Conservation (phyloP, 1,140 invertebrate genomes). For the Yoshiicerus persimilis region DNA sequence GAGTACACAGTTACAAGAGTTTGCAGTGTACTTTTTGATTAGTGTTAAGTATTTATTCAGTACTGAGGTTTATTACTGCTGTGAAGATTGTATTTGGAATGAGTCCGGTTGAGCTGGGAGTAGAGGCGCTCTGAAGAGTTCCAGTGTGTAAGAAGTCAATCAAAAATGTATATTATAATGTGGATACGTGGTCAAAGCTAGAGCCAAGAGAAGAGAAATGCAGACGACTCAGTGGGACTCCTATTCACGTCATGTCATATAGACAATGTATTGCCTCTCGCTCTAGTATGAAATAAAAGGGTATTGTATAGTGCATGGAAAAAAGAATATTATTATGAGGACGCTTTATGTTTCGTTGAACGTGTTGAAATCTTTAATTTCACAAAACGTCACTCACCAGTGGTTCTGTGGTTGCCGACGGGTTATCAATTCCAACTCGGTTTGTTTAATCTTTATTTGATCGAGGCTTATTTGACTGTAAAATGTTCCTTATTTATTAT, state of each 20-base stretch:
- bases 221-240: not conserved
- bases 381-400: not conserved
- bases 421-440: not conserved
- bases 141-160: not conserved
- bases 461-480: not conserved
- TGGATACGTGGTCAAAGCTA: not conserved
- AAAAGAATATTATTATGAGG: not conserved
- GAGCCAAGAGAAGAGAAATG: not conserved
- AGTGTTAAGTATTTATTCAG: too few species aligned
- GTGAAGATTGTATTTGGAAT: not conserved
- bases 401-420: not conserved
- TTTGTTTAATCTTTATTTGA: slow-evolving; percentile 7
- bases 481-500: not conserved
- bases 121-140: not conserved
- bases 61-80: too few species aligned
- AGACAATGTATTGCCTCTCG: not conserved
- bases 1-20: too few species aligned
- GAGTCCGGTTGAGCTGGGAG: not conserved
- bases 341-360: not conserved
- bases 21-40: too few species aligned
- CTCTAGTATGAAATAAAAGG: not conserved
- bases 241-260: not conserved
- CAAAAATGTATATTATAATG: not conserved
- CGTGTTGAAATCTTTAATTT: slow-evolving; percentile 21
- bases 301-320: not conserved